A percentile compares a stretch with the other conserved stretches of the same genome.
Conservation (phyloP, 2,888 invertebrate genomes). For the Lacanobia wlatinum region DNA sequence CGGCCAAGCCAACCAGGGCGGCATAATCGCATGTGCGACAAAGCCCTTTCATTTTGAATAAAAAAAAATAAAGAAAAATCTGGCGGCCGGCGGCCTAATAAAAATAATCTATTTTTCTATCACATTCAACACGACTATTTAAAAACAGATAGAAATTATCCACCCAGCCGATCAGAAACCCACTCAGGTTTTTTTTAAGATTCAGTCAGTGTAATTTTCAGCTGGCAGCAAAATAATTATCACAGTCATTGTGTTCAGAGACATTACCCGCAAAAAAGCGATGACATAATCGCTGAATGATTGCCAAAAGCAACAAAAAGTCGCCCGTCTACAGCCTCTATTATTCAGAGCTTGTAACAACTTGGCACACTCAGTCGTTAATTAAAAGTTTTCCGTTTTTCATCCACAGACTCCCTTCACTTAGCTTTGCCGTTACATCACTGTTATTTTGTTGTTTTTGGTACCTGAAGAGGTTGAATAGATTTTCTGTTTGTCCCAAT, state of each 20-base stretch:
- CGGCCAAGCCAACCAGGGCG: too few relatives aligned
- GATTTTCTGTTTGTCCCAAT: not conserved
- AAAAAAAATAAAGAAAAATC: too few relatives aligned
- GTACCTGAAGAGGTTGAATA: slow-evolving; percentile 1
- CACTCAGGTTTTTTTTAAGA: too few relatives aligned
- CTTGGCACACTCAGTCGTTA: slow-evolving; percentile 42
- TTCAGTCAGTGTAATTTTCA: too few relatives aligned
- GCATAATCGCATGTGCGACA: too few relatives aligned
- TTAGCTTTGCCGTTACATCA: slow-evolving; percentile 4
- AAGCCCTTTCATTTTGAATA: too few relatives aligned
- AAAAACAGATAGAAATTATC: too few relatives aligned
- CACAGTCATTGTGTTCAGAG: not conserved
- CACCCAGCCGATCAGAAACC: too few relatives aligned
- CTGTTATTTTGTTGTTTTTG: slow-evolving; percentile 34
- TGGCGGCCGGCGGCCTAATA: too few relatives aligned
- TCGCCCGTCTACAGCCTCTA: not conserved
- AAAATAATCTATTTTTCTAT: too few relatives aligned
- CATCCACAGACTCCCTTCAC: slow-evolving; percentile 8
- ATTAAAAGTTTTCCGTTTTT: slow-evolving; percentile 57
- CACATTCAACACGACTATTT: too few relatives aligned
- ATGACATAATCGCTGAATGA: not conserved
- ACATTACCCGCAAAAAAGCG: not conserved
- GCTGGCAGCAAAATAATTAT: not conserved
- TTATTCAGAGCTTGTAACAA: slow-evolving; percentile 36
- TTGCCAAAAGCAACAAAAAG: slow-evolving; percentile 15